Evolutionary conservation across 2,113 vertebrate genomes (phyloP).

Genomic region (Brienomyrus longianalis): DNA sequence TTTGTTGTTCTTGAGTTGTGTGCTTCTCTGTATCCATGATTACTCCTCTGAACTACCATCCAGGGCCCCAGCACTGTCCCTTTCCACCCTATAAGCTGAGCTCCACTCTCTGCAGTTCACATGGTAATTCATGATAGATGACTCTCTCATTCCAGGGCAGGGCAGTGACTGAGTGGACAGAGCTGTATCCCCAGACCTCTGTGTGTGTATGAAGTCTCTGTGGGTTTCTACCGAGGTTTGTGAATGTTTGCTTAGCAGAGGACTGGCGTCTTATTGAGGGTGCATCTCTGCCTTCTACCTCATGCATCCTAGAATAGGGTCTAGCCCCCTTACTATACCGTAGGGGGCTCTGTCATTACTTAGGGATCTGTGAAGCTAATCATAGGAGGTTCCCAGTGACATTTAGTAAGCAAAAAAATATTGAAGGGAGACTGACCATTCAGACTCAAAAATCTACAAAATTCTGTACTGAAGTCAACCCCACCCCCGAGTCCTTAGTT

Average conservation of each 20-base stretch:
- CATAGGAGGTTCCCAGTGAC: background rate
- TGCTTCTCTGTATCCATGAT: background rate
- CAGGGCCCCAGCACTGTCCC: background rate
- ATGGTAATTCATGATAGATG: background rate
- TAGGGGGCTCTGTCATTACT: background rate
- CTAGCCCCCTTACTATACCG: background rate
- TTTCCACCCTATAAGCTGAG: background rate
- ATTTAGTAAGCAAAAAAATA: background rate
- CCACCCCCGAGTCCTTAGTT: background rate
- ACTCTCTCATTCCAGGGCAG: background rate
- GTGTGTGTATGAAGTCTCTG: background rate
- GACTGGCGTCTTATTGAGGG: background rate
- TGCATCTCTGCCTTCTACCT: background rate
- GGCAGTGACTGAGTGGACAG: background rate
- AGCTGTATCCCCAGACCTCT: background rate
- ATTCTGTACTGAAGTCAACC: background rate
- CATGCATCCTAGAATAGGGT: background rate
- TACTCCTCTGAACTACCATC: background rate
- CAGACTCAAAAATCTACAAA: background rate
- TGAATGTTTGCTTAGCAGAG: background rate
- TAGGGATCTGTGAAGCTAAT: background rate
- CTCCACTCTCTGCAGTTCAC: background rate
- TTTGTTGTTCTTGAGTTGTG: background rate
- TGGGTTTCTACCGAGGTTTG: background rate
- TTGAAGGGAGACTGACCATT: background rate